Conservation (phyloP, 2,888 invertebrate genomes). For the Copidosoma aretas region DNA sequence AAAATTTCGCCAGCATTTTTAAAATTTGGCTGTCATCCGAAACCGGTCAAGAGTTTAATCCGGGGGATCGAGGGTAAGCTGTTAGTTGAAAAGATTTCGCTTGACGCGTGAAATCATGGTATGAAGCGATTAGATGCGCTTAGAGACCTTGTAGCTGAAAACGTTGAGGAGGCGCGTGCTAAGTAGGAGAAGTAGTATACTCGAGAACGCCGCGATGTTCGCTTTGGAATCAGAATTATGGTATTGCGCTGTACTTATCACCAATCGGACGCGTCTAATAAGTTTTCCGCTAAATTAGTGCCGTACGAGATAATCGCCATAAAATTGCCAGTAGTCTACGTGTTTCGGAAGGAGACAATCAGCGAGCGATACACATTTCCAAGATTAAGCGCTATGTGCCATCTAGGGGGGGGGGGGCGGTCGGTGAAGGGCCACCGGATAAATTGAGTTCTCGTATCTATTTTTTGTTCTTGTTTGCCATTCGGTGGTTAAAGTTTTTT, state of each 20-base stretch:
- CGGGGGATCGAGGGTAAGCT: background rate
- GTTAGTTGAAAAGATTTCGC: background rate
- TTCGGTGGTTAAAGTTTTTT: too few relatives aligned
- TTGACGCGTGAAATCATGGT: background rate
- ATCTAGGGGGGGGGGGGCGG: too few relatives aligned
- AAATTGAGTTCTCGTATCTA: too few relatives aligned
- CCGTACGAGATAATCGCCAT: background rate
- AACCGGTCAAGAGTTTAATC: slow-evolving; percentile 16
- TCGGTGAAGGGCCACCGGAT: too few relatives aligned
- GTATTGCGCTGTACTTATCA: background rate
- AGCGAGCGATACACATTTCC: too few relatives aligned
- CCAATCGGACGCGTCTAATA: background rate
- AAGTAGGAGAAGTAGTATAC: slow-evolving; percentile 1
- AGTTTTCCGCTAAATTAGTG: background rate
- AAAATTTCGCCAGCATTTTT: slow-evolving; percentile 1
- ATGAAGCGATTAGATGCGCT: slow-evolving; percentile 7
- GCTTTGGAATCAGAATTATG: background rate
- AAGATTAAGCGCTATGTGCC: too few relatives aligned
- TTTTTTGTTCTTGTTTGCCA: too few relatives aligned
- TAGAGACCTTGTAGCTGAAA: background rate
- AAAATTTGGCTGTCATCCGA: background rate
- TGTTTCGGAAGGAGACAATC: too few relatives aligned
- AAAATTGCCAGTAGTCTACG: background rate
- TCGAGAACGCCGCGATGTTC: background rate
- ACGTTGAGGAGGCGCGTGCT: background rate